Base-by-base conservation (phyloP, 2,797 vertebrate species). In the Melanotaenia nigrans region DNA sequence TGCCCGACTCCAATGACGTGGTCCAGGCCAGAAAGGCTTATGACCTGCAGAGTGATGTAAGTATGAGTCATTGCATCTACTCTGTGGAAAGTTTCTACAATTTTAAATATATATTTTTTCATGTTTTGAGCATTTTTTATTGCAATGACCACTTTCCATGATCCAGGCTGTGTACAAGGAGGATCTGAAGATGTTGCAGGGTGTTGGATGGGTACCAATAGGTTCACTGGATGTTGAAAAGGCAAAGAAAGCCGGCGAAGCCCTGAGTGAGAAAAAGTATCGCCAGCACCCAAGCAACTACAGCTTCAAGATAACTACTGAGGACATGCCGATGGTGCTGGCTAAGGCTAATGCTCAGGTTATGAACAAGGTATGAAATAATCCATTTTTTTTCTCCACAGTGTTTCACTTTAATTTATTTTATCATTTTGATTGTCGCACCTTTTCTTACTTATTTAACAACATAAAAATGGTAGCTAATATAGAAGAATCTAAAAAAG, bases 1-100 rank as follows among this genome's bases (percentile, higher is more conserved):
- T 97, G 5, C 97, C 97, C 0, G 97, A 98, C 88, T 96, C 97
- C 85, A 97, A 90, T 0, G 97, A 98, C 2, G 92, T 98, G 0
- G 96, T 96, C 7, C 96, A 98, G 81, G 96, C 97, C n/a, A 96
- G 90, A 49, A 96, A 96, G 57, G 96, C 92, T 0, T 98, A 98
- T 1, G 89, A 97, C 0, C 84, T 97, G 0, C 96, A 94, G 75
- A 97, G 96, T 58, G 92, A 95, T 60, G 95, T 95, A 30, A 89
- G 92, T 85, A 59, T 14, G 0, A 59, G 10, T 25, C 8, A 16
- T 1, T n/a, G n/a, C n/a, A n/a, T n/a, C n/a, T n/a, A n/a, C n/a
- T n/a, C n/a, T n/a, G n/a, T n/a, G n/a, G n/a, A n/a, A n/a, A n/a
- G n/a, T n/a, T n/a, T n/a, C n/a, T n/a, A n/a, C n/a, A n/a, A n/a